Percentiles rank a stretch among this genome's conserved stretches.
These are phyloP conservation scores for Liparis tanakae DNA, from an alignment of 2,797 vertebrate species.

Conservation along the genomic window DNA sequence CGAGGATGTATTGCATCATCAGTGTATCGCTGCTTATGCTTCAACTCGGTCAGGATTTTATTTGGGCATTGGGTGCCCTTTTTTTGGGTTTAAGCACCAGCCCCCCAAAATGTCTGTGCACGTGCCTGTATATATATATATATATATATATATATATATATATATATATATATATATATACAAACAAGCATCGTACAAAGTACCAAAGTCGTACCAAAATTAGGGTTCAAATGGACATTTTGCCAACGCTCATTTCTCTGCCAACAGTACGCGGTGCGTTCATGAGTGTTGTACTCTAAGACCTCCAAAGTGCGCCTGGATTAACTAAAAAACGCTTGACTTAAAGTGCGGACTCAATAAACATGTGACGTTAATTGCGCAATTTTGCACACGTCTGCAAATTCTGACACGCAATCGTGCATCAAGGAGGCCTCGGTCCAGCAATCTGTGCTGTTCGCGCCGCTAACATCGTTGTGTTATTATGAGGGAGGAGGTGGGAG, in stretches of 20 bases:
- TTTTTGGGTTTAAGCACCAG: too few relatives aligned
- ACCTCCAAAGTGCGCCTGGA: background rate
- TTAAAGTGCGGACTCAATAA: background rate
- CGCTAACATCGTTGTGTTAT: slow-evolving; percentile 40
- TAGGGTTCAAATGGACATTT: background rate
- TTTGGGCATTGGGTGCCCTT: too few relatives aligned
- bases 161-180: too few relatives aligned
- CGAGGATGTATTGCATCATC: too few relatives aligned
- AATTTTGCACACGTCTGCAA: background rate
- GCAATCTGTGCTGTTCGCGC: slow-evolving; percentile 17
- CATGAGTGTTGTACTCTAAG: background rate
- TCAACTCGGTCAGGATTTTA: too few relatives aligned
- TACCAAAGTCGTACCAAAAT: too few relatives aligned
- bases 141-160: too few relatives aligned
- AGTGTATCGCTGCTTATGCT: too few relatives aligned
- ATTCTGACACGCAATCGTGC: slow-evolving; percentile 1
- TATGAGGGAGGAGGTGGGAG: slow-evolving; percentile 35
- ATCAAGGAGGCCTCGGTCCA: background rate
- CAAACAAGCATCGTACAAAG: slow-evolving; percentile 6
- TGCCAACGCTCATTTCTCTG: too few relatives aligned
- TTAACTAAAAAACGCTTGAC: background rate
- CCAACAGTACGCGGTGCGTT: background rate
- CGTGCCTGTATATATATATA: too few relatives aligned
- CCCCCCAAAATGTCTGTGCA: too few relatives aligned
- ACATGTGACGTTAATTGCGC: background rate